These are phyloP conservation scores for Tenthredo mesomela DNA, from an alignment of 2,888 invertebrate genomes.

Conservation along the genomic window DNA sequence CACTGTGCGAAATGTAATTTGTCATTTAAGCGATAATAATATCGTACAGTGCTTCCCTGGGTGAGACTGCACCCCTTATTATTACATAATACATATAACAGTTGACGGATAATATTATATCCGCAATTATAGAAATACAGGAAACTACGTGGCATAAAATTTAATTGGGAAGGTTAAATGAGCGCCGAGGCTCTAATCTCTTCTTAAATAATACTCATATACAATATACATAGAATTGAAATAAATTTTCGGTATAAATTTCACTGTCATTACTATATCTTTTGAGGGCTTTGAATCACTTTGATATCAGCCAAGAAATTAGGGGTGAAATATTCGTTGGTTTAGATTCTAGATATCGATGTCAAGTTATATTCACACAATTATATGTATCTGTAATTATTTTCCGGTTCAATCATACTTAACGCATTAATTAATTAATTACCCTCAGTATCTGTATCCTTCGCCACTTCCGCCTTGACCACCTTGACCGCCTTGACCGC, in stretches of 20 bases:
- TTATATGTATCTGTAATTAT: background rate
- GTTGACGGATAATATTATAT: slow-evolving; percentile 20
- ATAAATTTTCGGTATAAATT: background rate
- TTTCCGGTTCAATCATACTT: background rate
- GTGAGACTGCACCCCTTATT: background rate
- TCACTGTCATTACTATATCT: background rate
- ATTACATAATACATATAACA: background rate
- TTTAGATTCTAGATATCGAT: background rate
- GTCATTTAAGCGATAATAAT: background rate
- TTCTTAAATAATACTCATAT: background rate
- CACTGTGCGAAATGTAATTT: background rate
- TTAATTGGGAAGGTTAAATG: slow-evolving; percentile 27
- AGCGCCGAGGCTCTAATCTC: background rate
- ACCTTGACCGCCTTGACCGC: slow-evolving; percentile 39
- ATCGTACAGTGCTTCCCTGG: background rate
- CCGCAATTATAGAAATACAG: slow-evolving; percentile 34
- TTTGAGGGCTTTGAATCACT: background rate
- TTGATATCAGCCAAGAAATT: background rate
- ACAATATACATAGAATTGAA: background rate
- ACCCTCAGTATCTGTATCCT: slow-evolving; percentile 69
- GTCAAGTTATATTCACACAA: background rate
- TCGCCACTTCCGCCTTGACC: slow-evolving; percentile 60
- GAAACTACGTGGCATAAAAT: slow-evolving; percentile 23
- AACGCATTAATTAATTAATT: slow-evolving; percentile 4
- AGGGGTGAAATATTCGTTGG: background rate